These are phyloP conservation scores for Hafferia zeledoni DNA, from an alignment of 2,797 vertebrate species.

Conservation along the genomic window DNA sequence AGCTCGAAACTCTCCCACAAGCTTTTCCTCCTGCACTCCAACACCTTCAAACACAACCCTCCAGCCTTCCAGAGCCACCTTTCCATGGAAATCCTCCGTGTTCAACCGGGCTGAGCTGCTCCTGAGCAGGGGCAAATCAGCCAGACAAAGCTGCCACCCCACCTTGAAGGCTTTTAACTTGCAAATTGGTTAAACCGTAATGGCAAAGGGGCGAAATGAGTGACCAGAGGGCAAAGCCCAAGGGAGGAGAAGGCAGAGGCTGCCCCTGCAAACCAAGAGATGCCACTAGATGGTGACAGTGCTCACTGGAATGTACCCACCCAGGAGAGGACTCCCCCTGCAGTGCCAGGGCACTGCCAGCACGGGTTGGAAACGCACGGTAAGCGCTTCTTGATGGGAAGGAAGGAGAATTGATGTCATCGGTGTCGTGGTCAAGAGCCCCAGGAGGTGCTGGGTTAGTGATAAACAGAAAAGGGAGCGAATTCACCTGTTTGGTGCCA, in stretches of 20 bases:
- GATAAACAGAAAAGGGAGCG: not conserved
- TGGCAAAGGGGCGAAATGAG: not conserved
- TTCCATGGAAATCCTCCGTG: rapidly evolving
- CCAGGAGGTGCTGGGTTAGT: not conserved
- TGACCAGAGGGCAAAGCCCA: rapidly evolving
- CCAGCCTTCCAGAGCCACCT: not conserved
- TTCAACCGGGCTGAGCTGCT: not conserved
- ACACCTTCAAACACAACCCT: not conserved
- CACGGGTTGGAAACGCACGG: rapidly evolving
- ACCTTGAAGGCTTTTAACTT: not conserved
- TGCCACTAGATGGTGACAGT: constrained; percentile 64
- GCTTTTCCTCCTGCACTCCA: not conserved
- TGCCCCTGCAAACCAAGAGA: not conserved
- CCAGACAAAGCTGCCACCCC: not conserved
- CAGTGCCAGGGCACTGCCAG: rapidly evolving
- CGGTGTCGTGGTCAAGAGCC: not conserved
- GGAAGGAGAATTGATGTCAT: rapidly evolving
- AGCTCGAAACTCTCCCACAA: not conserved
- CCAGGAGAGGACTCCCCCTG: not conserved
- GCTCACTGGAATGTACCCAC: not conserved
- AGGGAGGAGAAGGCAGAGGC: rapidly evolving
- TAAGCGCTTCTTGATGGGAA: not conserved
- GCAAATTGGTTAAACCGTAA: rapidly evolving
- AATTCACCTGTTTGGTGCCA: not conserved
- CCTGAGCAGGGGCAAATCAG: rapidly evolving